phyloP scores from a whole-genome alignment of 2,113 vertebrate genomes.

The Tenebrosternarchus preto region DNA sequence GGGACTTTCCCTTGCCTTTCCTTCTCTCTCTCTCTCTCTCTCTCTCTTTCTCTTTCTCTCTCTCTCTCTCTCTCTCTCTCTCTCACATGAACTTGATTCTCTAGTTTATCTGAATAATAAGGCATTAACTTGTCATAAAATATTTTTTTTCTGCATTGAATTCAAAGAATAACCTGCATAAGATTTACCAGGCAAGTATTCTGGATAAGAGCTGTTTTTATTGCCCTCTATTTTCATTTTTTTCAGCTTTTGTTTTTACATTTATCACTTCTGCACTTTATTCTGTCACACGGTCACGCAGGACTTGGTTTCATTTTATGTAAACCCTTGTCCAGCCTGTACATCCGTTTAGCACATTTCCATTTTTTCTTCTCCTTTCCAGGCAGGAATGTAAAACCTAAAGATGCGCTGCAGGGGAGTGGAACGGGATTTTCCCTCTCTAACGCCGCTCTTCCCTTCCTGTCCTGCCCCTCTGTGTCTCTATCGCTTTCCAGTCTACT shows the following conservation, averaged over 20 bases:
- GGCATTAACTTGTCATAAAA: background rate
- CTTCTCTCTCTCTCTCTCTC: slow-evolving; percentile 60
- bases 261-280: background rate
- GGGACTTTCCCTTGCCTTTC: slow-evolving; percentile 75
- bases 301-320: background rate
- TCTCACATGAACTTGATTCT: background rate
- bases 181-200: no score
- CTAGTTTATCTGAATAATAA: no score
- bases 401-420: slow-evolving; percentile 64
- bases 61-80: slow-evolving; percentile 30
- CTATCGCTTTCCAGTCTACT: slow-evolving; percentile 25
- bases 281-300: background rate
- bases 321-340: background rate
- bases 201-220: background rate
- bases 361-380: slow-evolving; percentile 20
- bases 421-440: slow-evolving; percentile 73
- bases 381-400: slow-evolving; percentile 61
- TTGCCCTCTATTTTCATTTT: background rate
- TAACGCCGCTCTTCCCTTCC: slow-evolving; percentile 41
- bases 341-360: background rate
- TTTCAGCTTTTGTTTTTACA: background rate
- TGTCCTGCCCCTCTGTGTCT: slow-evolving; percentile 56
- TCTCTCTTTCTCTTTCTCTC: slow-evolving; percentile 51
- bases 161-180: no score
- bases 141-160: no score